These are phyloP conservation scores for Chironomus tentans DNA, from an alignment of 2,888 invertebrate species.

Conservation along the genomic window DNA sequence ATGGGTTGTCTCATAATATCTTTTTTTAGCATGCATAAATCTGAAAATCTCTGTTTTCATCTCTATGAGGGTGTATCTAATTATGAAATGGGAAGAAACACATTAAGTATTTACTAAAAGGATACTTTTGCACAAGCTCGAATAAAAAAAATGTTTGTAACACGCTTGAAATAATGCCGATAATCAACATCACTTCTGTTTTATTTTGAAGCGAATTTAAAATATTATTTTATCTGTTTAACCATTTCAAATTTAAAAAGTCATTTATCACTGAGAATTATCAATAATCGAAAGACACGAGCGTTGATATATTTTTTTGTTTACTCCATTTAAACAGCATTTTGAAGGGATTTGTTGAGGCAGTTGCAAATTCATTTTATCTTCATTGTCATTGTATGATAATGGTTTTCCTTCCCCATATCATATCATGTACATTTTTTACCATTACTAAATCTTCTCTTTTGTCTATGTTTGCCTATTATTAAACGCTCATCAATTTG, in stretches of 20 bases:
- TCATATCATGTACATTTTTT: neutral
- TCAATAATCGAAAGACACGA: neutral
- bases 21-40: neutral
- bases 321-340: slow-evolving; percentile 14
- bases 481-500: neutral
- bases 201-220: neutral
- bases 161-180: neutral
- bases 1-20: neutral
- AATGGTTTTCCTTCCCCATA: neutral
- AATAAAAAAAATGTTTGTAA: neutral
- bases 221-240: neutral
- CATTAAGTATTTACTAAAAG: neutral
- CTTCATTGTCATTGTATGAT: neutral
- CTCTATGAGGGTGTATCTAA: neutral
- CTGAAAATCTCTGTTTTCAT: neutral
- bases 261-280: slow-evolving; percentile 16
- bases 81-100: neutral
- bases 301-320: slow-evolving; percentile 5
- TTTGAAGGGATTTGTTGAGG: slow-evolving; percentile 5
- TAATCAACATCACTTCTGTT: too few relatives aligned
- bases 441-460: neutral
- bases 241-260: slow-evolving; percentile 21
- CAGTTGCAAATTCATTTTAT: too few relatives aligned
- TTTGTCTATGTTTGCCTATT: too few relatives aligned
- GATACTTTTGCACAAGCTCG: too few relatives aligned